These are phyloP conservation scores for Leptarthrus brevirostris DNA, from an alignment of 2,888 invertebrate genomes.

Conservation along the genomic window DNA sequence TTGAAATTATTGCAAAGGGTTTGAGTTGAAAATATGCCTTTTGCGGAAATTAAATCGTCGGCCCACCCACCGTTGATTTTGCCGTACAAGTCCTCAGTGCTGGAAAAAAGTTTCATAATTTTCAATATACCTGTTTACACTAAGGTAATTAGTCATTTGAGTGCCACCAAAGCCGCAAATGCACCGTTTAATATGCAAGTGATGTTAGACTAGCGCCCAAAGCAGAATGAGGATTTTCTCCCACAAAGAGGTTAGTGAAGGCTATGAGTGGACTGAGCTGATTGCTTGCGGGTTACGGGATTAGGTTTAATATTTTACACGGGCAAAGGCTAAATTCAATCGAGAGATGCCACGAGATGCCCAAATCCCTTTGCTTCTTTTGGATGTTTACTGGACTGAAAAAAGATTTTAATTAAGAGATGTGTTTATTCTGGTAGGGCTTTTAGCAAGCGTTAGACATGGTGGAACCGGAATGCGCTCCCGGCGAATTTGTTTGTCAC, in stretches of 20 bases:
- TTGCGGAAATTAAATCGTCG: no score
- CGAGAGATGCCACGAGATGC: constrained; percentile 1
- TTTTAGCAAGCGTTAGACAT: constrained; percentile 32
- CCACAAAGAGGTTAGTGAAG: not conserved
- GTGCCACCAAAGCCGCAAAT: constrained; percentile 8
- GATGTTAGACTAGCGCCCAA: not conserved
- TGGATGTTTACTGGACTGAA: constrained; percentile 20
- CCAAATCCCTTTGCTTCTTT: constrained; percentile 9
- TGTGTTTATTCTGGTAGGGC: constrained; percentile 38
- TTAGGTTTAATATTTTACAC: constrained; percentile 41
- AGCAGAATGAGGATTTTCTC: not conserved
- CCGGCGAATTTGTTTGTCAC: not conserved
- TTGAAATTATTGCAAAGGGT: constrained; percentile 49
- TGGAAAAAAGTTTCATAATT: constrained; percentile 23
- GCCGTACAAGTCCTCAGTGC: not conserved
- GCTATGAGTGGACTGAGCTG: constrained; percentile 10
- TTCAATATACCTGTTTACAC: constrained; percentile 36
- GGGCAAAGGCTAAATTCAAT: constrained; percentile 18
- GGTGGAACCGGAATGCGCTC: not conserved
- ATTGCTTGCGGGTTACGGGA: constrained; percentile 31
- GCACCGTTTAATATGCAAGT: constrained; percentile 25
- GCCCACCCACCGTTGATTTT: no score
- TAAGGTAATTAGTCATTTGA: constrained; percentile 24
- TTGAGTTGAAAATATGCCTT: constrained; percentile 21
- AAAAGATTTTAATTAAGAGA: constrained; percentile 37